Base-by-base conservation (phyloP, 2,888 invertebrate species). In the Agriotes lineatus region DNA sequence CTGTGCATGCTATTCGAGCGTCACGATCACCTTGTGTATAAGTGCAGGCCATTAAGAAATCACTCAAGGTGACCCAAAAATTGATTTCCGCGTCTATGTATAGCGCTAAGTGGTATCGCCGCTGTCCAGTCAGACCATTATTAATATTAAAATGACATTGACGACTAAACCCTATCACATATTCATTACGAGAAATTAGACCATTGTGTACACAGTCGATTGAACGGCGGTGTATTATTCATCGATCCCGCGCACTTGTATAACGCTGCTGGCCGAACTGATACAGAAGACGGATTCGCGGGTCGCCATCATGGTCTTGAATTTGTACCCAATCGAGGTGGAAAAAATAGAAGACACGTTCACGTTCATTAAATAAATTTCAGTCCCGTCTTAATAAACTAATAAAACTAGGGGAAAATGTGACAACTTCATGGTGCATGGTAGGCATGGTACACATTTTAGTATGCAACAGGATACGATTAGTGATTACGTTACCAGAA, bases 61-160 rank as follows among this genome's bases (percentile, higher is more conserved):
- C 63, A 48, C 54, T 66, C 69, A 70, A 70, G 72, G 70, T 73
- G 73, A 71, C 73, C 73, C 66, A 70, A 70, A 69, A 70, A 70
- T 62, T 70, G 66, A 70, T 70, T 70, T 70, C 69, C 69, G 69
- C 58, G 44, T 62, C 66, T 62, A 66, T 58, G 58, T 59, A 62
- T 70, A 70, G 61, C 20, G 20, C 9, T 18, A 52, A 52, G 57
- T 39, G 39, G 45, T 57, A 58, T 58, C 37, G 62, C 30, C 48
- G 64, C 57, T 69, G 60, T 58, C 57, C 65, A 66, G 61, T 61
- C 65, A 57, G 64, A 69, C 45, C 52, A 60, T 60, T 64, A 64
- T 70, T 61, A 70, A 70, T 70, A 70, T 70, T 70, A 66, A 70
- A 66, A 66, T 66, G 69, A 70, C 69, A 70, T 70, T 70, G 69